These are phyloP conservation scores for Pseudochromis fuscus DNA, from an alignment of 2,797 vertebrate genomes.

Conservation along the genomic window DNA sequence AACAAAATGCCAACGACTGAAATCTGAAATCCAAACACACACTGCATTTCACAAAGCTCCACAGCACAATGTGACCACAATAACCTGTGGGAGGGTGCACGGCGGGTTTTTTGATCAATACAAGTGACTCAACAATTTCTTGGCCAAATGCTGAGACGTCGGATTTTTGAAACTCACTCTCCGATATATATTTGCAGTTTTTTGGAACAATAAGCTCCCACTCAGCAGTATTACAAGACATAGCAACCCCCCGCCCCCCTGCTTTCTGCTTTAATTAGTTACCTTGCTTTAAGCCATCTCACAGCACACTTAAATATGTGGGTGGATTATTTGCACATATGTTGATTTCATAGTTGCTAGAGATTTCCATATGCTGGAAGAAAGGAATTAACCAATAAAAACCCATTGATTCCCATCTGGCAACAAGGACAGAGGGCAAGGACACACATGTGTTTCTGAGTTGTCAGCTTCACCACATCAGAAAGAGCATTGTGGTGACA, in stretches of 20 bases:
- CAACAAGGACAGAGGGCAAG: background rate
- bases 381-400: background rate
- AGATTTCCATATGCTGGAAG: background rate
- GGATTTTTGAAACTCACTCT: constrained; percentile 25
- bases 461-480: background rate
- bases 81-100: constrained; percentile 1
- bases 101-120: constrained; percentile 37
- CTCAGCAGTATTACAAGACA: constrained; percentile 31
- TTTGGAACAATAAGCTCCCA: constrained; percentile 38
- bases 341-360: constrained; percentile 4
- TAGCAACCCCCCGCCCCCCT: constrained; percentile 19
- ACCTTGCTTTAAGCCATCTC: background rate
- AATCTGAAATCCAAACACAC: no score
- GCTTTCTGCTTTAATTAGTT: constrained; percentile 31
- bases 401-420: background rate
- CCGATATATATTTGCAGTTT: constrained; percentile 12
- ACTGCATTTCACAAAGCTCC: constrained; percentile 11
- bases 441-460: background rate
- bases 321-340: constrained; percentile 8
- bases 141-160: constrained; percentile 42
- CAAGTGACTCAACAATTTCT: constrained; percentile 46
- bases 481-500: background rate
- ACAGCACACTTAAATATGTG: background rate
- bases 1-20: no score
- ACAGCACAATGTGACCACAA: background rate